Evolutionary conservation across 2,113 vertebrate species (phyloP), one percentile per base, ranked within the genome.

Genomic region (Gopherus evgoodei): DNA sequence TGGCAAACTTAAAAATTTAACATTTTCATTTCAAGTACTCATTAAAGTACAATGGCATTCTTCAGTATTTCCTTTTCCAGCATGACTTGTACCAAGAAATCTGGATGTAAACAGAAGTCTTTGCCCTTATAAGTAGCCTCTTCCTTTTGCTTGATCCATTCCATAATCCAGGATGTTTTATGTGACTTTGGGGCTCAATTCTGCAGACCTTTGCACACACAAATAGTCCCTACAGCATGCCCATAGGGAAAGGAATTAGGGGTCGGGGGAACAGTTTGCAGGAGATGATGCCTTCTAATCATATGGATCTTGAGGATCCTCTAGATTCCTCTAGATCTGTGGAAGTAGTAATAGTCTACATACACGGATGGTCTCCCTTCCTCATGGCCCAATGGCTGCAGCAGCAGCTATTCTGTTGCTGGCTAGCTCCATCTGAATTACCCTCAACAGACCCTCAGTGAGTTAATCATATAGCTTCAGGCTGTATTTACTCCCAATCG

Each of bases 11-110:
- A 95, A 93, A 96, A 38, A 22, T 38, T 91, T 56, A 96, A 91
- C 93, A 83, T 94, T 96, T 95, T 90, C 0, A 0, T 25, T 52
- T 96, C 84, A 91, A 87, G n/a, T n/a, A n/a, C 62, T 96, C 92
- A 96, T 94, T 97, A 96, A 96, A 93, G 59, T 76, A 62, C 88
- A 95, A 94, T 91, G 86, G 93, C 95, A 95, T 83, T 95, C 89
- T 90, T 87, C 44, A 57, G 1, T 88, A 81, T 85, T 96, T 95
- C 88, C 76, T 97, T 90, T 96, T 85, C 83, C 88, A 91, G 76
- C 94, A 93, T 1, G 83, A 76, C 42, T 52, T 76, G 42, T 96
- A 96, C 89, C 96, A 94, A 87, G 96, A 97, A 96, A 94, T 82
- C 92, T 90, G 24, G 94, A 86, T 87, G 93, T 85, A 96, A 96